These are phyloP conservation scores for Hemicrepidius hirtus DNA, from an alignment of 2,888 invertebrate genomes.

Conservation along the genomic window DNA sequence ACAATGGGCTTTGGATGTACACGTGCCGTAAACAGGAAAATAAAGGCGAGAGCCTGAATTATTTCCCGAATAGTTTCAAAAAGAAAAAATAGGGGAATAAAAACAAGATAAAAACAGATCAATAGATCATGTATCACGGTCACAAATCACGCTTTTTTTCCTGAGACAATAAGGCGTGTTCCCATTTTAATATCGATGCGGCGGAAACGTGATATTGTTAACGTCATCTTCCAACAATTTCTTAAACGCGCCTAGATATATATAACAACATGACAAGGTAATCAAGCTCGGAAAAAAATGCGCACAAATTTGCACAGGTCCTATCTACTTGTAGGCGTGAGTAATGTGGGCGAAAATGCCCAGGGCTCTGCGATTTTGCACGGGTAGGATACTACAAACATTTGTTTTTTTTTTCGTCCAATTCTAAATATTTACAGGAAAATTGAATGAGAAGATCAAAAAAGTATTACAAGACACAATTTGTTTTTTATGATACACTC, in stretches of 20 bases:
- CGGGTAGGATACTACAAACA: not conserved
- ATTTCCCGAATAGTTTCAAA: not conserved
- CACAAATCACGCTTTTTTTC: conserved; percentile 10
- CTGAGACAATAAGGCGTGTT: conserved; percentile 9
- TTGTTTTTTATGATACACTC: no score
- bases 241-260: conserved; percentile 9
- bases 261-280: conserved; percentile 2
- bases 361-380: not conserved
- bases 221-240: conserved; percentile 18
- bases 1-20: conserved; percentile 31
- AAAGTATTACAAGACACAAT: no score
- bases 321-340: not conserved
- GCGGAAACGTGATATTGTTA: conserved; percentile 16
- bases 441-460: no score
- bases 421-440: no score
- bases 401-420: no score
- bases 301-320: conserved; percentile 1
- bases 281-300: conserved; percentile 3
- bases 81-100: not conserved
- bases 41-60: not conserved
- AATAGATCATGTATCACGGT: conserved; percentile 17
- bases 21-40: conserved; percentile 32
- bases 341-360: conserved; percentile 8
- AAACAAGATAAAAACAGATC: conserved; percentile 21
- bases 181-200: not conserved